phyloP scores from a whole-genome alignment of 2,888 invertebrate genomes.

The Plutella xylostella region DNA sequence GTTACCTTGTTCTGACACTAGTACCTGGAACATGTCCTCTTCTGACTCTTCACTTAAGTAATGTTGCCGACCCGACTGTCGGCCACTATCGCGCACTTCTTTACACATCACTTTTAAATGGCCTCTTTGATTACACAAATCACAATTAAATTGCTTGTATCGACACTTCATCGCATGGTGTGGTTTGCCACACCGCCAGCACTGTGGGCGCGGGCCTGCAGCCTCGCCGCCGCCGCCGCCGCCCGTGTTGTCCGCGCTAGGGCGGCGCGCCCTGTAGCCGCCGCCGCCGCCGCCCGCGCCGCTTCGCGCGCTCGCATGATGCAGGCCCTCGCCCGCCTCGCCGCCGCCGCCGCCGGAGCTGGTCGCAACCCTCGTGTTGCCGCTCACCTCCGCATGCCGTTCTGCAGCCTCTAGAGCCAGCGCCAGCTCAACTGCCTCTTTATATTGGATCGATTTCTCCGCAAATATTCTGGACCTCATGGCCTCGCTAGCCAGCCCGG shows the following conservation, averaged over 20 bases:
- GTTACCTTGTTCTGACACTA: too few relatives aligned
- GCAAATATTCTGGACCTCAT: conserved; percentile 21
- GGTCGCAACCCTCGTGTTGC: not conserved
- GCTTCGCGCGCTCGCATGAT: conserved; percentile 7
- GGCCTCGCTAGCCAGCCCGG: conserved; percentile 12
- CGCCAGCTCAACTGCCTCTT: conserved; percentile 19
- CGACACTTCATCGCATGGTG: conserved; percentile 21
- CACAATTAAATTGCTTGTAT: conserved; percentile 19
- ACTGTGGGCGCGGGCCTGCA: not conserved
- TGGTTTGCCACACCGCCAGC: conserved; percentile 19
- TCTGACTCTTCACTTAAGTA: not conserved
- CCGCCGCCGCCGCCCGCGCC: too few relatives aligned
- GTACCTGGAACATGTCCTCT: not conserved
- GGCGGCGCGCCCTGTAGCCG: too few relatives aligned
- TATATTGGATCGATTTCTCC: conserved; percentile 17
- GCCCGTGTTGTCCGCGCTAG: too few relatives aligned
- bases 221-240: not conserved
- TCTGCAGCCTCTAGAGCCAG: conserved; percentile 21
- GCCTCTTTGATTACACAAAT: conserved; percentile 19
- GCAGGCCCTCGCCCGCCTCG: conserved; percentile 7
- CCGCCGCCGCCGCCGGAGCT: conserved; percentile 8
- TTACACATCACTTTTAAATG: conserved; percentile 22
- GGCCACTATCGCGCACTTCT: not conserved
- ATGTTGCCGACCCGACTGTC: not conserved
- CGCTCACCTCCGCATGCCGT: conserved; percentile 19